Evolutionary conservation across 2,797 vertebrate species (phyloP).

Genomic region (Fistularia tabacaria): DNA sequence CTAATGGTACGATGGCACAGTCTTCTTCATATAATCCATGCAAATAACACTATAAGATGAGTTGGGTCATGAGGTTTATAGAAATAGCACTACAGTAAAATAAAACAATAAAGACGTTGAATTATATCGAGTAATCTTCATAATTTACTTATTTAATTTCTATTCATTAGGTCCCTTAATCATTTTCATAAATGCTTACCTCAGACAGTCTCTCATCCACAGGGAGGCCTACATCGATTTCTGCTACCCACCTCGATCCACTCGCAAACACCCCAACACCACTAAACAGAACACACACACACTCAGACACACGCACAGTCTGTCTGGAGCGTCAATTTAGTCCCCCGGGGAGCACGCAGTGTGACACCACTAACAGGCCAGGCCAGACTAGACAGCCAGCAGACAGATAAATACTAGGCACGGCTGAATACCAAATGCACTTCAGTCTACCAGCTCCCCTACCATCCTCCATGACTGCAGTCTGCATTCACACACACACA

Average conservation of each 20-base stretch:
- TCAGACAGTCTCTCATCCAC: no score
- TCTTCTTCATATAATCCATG: no score
- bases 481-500: constrained; percentile 25
- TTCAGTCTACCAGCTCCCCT: constrained; percentile 56
- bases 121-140: no score
- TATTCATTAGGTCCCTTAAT: no score
- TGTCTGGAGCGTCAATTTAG: constrained; percentile 66
- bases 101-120: no score
- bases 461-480: constrained; percentile 51
- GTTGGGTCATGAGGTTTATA: no score
- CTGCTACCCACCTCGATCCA: constrained; percentile 15
- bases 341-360: constrained; percentile 64
- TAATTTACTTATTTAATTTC: no score
- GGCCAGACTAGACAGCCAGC: constrained; percentile 73
- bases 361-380: constrained; percentile 77
- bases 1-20: no score
- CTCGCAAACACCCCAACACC: constrained; percentile 25
- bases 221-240: no score
- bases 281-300: constrained; percentile 20
- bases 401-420: constrained; percentile 80
- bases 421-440: constrained; percentile 74
- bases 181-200: no score
- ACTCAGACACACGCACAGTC: constrained; percentile 24
- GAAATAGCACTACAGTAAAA: no score
- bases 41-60: no score